Conservation (phyloP, 2,797 vertebrate genomes). For the Girardinus metallicus region DNA sequence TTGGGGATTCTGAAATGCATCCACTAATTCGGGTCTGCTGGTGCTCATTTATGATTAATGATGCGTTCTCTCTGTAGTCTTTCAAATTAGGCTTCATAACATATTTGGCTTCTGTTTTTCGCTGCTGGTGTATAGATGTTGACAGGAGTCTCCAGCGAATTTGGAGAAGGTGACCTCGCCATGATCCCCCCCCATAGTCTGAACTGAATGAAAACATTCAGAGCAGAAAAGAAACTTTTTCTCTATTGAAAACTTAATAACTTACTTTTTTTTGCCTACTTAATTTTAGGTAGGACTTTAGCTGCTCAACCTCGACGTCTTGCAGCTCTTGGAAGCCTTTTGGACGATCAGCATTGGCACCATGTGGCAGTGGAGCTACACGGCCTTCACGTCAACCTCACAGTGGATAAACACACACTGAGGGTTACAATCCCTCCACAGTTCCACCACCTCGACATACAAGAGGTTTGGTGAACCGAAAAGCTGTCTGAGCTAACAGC, state of each 20-base stretch:
- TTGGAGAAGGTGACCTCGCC: constrained; percentile 19
- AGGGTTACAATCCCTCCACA: constrained; percentile 84
- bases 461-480: constrained; percentile 82
- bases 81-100: constrained; percentile 16
- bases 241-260: background rate
- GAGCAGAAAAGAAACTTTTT: constrained; percentile 8
- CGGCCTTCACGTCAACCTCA: constrained; percentile 88
- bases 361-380: constrained; percentile 82
- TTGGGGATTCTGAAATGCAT: constrained; percentile 29
- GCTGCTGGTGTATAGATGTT: constrained; percentile 15
- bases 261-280: background rate
- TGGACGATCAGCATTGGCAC: constrained; percentile 97
- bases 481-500: background rate
- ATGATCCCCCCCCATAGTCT: constrained; percentile 36
- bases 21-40: constrained; percentile 40
- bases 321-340: constrained; percentile 87
- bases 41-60: constrained; percentile 63
- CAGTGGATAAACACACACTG: constrained; percentile 88
- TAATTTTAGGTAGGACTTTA: constrained; percentile 55
- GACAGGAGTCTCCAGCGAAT: background rate
- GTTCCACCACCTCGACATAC: constrained; percentile 83
- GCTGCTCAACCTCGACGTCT: constrained; percentile 67
- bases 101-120: constrained; percentile 36
- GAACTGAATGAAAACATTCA: constrained; percentile 16
- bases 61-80: constrained; percentile 29